These are phyloP conservation scores for Prochilodus magdalenae DNA, from an alignment of 2,113 vertebrate species.

Conservation along the genomic window DNA sequence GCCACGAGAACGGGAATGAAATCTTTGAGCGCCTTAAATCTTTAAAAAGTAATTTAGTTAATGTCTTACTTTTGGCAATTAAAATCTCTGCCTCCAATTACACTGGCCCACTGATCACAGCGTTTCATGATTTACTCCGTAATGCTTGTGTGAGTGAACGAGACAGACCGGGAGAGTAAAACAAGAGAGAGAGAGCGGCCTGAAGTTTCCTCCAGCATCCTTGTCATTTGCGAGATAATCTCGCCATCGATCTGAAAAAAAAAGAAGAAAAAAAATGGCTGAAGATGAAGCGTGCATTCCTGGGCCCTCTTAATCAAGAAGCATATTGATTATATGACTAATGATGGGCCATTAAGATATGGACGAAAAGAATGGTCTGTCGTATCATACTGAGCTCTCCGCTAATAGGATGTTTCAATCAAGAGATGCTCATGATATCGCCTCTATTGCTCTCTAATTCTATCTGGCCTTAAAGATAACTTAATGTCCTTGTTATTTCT, in stretches of 20 bases:
- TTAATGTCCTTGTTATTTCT: conserved; percentile 61
- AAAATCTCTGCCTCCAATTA: conserved; percentile 92
- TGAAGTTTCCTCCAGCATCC: conserved; percentile 88
- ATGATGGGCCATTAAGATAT: conserved; percentile 79
- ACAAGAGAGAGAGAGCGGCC: conserved; percentile 73
- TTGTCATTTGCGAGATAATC: conserved; percentile 94
- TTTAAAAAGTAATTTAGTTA: conserved; percentile 90
- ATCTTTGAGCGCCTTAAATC: conserved; percentile 80
- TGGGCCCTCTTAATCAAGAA: conserved; percentile 87
- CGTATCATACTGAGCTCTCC: conserved; percentile 71
- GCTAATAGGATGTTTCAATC: conserved; percentile 77
- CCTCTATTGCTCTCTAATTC: conserved; percentile 52
- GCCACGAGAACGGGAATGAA: conserved; percentile 72
- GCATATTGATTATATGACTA: conserved; percentile 84
- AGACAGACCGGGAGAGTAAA: conserved; percentile 40
- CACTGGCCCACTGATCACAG: conserved; percentile 89
- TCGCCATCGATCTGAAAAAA: conserved; percentile 90
- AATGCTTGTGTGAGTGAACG: conserved; percentile 50
- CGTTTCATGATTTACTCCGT: conserved; percentile 88
- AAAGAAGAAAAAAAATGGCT: conserved; percentile 88
- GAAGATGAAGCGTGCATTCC: conserved; percentile 94
- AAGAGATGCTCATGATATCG: conserved; percentile 71
- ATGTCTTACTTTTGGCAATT: conserved; percentile 89
- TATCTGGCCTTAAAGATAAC: conserved; percentile 57
- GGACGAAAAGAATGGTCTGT: conserved; percentile 68